Percentiles rank a stretch among this genome's conserved stretches.
Evolutionary conservation across 2,113 vertebrate genomes (phyloP).

Genomic region (Blennius ocellaris): DNA sequence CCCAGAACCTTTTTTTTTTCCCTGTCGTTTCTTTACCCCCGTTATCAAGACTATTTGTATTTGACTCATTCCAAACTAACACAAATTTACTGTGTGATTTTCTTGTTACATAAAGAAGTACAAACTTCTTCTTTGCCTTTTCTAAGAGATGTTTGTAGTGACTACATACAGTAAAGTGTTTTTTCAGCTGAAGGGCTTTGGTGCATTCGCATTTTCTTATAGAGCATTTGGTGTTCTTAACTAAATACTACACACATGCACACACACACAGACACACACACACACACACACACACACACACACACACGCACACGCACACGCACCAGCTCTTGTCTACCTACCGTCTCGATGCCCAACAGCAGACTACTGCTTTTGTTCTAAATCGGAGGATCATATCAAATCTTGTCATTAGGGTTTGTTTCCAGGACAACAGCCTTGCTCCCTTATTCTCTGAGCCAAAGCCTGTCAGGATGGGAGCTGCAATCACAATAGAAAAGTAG

Average conservation of each 20-base stretch:
- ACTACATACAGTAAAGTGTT: neutral
- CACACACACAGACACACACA: constrained; percentile 2
- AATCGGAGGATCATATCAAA: constrained; percentile 64
- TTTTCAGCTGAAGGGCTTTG: neutral
- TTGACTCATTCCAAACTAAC: neutral
- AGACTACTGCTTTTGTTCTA: constrained; percentile 54
- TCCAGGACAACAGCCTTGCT: constrained; percentile 65
- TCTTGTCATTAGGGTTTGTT: constrained; percentile 72
- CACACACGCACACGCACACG: constrained; percentile 6
- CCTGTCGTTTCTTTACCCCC: neutral
- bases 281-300: constrained; percentile 25
- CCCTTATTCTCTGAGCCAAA: constrained; percentile 33
- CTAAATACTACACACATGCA: neutral
- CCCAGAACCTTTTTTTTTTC: neutral
- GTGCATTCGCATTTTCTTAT: neutral
- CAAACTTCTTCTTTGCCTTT: too few species aligned
- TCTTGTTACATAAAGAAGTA: neutral
- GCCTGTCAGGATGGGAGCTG: constrained; percentile 13
- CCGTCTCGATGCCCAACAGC: constrained; percentile 39
- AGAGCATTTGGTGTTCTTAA: constrained; percentile 8
- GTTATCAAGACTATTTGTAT: neutral
- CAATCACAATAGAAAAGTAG: constrained; percentile 21
- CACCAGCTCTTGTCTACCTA: constrained; percentile 27
- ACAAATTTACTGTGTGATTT: neutral
- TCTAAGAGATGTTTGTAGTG: too few species aligned